Conservation (phyloP, 2,797 vertebrate genomes). For the Sternotherus odoratus region DNA sequence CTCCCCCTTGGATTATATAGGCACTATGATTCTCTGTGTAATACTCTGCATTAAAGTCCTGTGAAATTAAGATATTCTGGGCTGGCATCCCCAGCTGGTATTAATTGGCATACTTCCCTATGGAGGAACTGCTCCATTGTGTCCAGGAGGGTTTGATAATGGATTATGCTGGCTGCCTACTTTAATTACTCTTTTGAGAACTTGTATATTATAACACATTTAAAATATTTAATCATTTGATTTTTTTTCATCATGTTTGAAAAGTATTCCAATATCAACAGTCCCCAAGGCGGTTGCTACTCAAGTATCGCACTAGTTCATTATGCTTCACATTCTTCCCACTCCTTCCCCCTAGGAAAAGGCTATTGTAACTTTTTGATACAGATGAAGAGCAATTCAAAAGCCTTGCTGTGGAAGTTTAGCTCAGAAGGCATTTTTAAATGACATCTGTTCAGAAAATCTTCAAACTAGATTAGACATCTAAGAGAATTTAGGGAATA, state of each 20-base stretch:
- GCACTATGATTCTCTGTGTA: neutral
- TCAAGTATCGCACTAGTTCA: neutral
- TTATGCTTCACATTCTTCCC: neutral
- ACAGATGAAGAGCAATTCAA: neutral
- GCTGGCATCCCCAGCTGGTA: neutral
- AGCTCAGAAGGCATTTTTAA: neutral
- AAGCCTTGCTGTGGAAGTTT: neutral
- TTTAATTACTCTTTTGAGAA: neutral
- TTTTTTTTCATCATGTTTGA: neutral
- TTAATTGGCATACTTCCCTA: neutral
- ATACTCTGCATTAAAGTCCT: neutral
- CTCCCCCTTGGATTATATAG: too few relatives aligned
- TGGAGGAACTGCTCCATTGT: neutral
- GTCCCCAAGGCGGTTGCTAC: neutral
- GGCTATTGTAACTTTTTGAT: neutral
- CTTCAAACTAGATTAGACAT: neutral
- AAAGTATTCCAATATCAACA: neutral
- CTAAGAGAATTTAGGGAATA: accelerated
- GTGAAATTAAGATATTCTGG: neutral
- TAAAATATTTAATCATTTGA: neutral
- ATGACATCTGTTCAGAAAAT: neutral
- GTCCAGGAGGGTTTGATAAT: neutral
- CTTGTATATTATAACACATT: neutral
- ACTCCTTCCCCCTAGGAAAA: neutral
- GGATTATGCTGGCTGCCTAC: neutral